phyloP scores from a whole-genome alignment of 2,888 invertebrate genomes.

The Operophtera brumata region DNA sequence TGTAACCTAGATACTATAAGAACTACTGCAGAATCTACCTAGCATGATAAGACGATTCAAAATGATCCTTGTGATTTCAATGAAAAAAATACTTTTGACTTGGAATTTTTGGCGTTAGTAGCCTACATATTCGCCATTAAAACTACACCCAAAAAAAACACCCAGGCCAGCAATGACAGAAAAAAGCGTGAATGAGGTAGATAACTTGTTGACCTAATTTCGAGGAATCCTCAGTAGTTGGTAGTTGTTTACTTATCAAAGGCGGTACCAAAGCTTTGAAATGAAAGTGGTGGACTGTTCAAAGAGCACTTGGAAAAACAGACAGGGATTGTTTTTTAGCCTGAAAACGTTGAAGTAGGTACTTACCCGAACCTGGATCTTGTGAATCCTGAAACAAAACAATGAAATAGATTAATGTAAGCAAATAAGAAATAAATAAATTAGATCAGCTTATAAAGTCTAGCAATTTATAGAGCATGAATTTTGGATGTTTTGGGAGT shows the following conservation, averaged over 20 bases:
- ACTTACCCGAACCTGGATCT: constrained; percentile 67
- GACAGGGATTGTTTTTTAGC: constrained; percentile 1
- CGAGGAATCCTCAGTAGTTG: not conserved
- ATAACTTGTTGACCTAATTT: constrained; percentile 10
- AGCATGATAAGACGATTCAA: too few relatives aligned
- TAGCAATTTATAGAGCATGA: constrained; percentile 22
- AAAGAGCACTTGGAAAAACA: constrained; percentile 4
- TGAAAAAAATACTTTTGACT: too few relatives aligned
- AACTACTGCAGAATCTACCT: not conserved
- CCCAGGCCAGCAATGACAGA: constrained; percentile 4
- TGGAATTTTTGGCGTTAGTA: too few relatives aligned
- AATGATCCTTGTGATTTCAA: too few relatives aligned
- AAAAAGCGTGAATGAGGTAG: constrained; percentile 5
- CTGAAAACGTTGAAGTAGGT: constrained; percentile 8
- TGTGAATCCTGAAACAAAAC: constrained; percentile 71
- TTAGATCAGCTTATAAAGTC: constrained; percentile 26
- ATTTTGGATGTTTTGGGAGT: not conserved
- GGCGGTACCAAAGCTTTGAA: constrained; percentile 7
- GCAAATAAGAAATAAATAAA: constrained; percentile 23
- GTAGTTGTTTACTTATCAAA: not conserved
- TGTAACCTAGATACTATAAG: not conserved
- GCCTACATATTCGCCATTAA: not conserved
- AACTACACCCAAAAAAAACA: not conserved
- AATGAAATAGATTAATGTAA: constrained; percentile 31
- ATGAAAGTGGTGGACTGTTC: constrained; percentile 3